Conservation (phyloP, 2,797 vertebrate species). For the Avahi laniger region DNA sequence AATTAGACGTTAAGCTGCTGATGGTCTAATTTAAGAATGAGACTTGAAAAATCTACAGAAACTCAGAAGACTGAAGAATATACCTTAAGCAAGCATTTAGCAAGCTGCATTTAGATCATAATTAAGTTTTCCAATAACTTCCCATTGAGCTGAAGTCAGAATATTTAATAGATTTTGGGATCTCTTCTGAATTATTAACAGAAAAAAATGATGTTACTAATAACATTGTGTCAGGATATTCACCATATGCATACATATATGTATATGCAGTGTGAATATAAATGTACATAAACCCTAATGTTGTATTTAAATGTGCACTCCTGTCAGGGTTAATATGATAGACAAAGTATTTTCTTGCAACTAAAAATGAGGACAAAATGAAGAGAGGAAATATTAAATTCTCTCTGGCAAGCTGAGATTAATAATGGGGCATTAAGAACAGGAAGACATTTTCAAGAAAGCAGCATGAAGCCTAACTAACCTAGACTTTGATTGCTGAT, state of each 20-base stretch:
- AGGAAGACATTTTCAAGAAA: neutral
- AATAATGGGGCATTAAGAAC: conserved; percentile 1
- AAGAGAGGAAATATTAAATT: neutral
- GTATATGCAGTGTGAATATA: neutral
- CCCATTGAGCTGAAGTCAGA: neutral
- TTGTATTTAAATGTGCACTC: neutral
- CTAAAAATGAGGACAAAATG: conserved; percentile 27
- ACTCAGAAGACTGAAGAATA: neutral
- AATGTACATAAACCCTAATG: neutral
- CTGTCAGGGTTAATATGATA: neutral
- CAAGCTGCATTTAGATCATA: neutral
- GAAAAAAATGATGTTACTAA: neutral
- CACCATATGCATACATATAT: no score
- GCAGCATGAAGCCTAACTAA: neutral
- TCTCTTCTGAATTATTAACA: neutral
- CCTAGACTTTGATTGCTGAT: neutral
- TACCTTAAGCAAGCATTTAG: neutral
- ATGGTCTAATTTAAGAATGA: neutral
- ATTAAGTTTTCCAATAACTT: neutral
- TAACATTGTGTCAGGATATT: neutral
- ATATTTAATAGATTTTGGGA: neutral
- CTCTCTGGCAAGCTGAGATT: neutral
- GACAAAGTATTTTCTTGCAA: conserved; percentile 1
- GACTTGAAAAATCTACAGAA: neutral
- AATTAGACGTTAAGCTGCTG: neutral